Base-by-base conservation (phyloP, 1,140 invertebrate genomes). In the Sesamia nonagrioides region DNA sequence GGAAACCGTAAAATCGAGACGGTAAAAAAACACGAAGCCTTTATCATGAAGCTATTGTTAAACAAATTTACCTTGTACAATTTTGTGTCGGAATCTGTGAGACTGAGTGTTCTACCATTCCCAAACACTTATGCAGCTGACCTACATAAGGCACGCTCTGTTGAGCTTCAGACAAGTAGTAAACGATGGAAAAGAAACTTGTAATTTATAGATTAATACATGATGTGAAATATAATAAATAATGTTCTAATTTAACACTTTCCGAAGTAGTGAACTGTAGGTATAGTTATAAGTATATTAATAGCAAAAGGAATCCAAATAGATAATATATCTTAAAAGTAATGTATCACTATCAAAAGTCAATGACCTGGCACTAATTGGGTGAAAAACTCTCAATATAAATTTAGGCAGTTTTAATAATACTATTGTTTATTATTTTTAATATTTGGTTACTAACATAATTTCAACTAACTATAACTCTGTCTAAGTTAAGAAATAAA, bases 131-230 rank as follows among this genome's bases (percentile, higher is more conserved):
- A 3, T 27, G 27, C 27, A 69, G 21, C 11, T 69, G 66, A 69
- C 66, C 66, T 69, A 69, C 66, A 18, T 69, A 69, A 48, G 42
- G 42, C 13, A 69, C 21, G 42, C 66, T 69, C 35, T 17, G 66
- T 50, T 27, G 66, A 69, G 42, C 66, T 50, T 6, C 42, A 50
- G 13, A 48, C 66, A 69, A 69, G 66, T 69, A 37, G 18, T 50
- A 33, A 50, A 69, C 18, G 6, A 18, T 18, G 17, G 37, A 40
- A 66, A 21, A 37, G 42, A 66, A 66, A 18, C 35, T n/a, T 66
- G 6, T 17, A 40, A 66, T n/a, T 11, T 42, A 66, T 42, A 42
- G 7, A 66, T n/a, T 27, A 27, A 27, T 27, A 27, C 37, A 11
- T 17, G 17, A 13, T 50, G 13, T 2, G 13, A 27, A 27, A 27